A percentile compares a stretch with the other conserved stretches of the same genome.
phyloP scores from a whole-genome alignment of 2,113 vertebrate genomes.

The Phalacrocorax pelagicus region DNA sequence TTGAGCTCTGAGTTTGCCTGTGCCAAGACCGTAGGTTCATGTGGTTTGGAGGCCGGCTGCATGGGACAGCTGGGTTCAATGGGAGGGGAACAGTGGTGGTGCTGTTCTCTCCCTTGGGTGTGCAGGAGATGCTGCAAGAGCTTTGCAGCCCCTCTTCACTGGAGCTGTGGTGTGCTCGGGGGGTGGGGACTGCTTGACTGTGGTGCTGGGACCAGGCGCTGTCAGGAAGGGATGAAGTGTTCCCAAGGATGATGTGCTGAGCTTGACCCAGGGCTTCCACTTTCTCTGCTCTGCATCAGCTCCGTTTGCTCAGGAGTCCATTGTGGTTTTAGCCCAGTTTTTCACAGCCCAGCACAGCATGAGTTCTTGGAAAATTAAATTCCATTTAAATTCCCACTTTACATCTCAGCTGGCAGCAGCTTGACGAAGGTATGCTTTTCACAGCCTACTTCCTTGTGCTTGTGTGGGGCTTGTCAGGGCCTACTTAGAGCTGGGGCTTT shows the following conservation, averaged over 20 bases:
- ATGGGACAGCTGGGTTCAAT: neutral
- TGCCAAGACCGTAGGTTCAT: neutral
- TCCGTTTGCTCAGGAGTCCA: neutral
- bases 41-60: neutral
- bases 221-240: neutral
- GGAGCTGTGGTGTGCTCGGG: neutral
- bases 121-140: neutral
- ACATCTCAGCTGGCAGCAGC: conserved; percentile 46
- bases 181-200: neutral
- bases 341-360: neutral
- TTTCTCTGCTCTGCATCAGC: neutral
- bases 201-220: neutral
- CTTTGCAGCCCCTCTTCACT: neutral
- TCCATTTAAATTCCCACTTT: conserved; percentile 53
- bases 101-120: neutral
- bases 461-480: conserved; percentile 59
- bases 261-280: neutral
- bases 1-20: neutral
- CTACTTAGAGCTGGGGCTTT: conserved; percentile 21
- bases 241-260: neutral
- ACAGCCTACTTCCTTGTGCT: conserved; percentile 56
- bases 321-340: neutral
- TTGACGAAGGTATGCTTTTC: conserved; percentile 37
- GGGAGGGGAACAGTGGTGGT: neutral
- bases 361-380: conserved; percentile 10